Conservation (phyloP, 2,113 vertebrate species). For the Nerophis ophidion region DNA sequence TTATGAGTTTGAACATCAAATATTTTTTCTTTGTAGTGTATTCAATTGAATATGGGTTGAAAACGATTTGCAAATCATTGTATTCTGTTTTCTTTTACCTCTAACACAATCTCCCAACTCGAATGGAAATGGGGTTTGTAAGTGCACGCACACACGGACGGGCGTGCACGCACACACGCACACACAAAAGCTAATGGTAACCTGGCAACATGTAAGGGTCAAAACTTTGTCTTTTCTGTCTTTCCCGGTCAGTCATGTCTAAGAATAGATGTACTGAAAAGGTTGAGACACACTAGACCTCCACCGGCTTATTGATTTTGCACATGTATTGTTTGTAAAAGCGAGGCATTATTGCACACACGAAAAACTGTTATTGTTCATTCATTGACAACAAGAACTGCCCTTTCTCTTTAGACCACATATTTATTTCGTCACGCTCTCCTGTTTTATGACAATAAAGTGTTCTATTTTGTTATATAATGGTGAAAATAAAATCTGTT, state of each 20-base stretch:
- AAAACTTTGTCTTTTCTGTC: background rate
- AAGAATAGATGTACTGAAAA: background rate
- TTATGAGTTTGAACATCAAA: too few relatives aligned
- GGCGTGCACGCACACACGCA: background rate
- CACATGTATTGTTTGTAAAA: background rate
- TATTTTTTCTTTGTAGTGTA: too few relatives aligned
- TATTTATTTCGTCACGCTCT: too few relatives aligned
- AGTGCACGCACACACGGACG: background rate
- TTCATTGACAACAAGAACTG: background rate
- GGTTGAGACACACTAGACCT: background rate
- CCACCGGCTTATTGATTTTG: constrained; percentile 7
- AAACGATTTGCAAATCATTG: too few relatives aligned
- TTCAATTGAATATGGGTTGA: too few relatives aligned
- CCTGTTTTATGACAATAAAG: too few relatives aligned
- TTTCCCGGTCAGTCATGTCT: background rate
- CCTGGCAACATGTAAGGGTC: constrained; percentile 12
- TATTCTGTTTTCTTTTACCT: too few relatives aligned
- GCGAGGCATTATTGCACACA: constrained; percentile 7
- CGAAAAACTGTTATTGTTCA: constrained; percentile 3
- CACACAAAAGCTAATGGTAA: constrained; percentile 3
- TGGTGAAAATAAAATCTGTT: too few relatives aligned
- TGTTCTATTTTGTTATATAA: too few relatives aligned
- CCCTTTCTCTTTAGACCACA: too few relatives aligned
- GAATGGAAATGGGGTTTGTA: too few relatives aligned
- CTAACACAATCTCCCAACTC: too few relatives aligned